phyloP scores from a whole-genome alignment of 2,113 vertebrate species.

The Mustela nigripes region DNA sequence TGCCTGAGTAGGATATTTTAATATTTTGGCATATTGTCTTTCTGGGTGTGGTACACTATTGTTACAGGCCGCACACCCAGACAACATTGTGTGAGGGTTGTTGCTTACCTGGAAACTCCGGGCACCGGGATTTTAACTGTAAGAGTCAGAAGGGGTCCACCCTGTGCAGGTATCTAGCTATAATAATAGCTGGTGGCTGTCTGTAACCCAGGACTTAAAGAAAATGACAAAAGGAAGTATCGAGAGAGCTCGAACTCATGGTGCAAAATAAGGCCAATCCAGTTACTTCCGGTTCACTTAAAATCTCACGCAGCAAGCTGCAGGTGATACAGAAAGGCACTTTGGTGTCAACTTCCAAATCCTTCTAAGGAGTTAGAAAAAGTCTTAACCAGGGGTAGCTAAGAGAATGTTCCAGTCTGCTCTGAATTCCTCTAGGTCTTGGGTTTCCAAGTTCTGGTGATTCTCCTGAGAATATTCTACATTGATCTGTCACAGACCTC shows the following conservation, averaged over 20 bases:
- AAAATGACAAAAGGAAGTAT: neutral
- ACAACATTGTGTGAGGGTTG: conserved; percentile 33
- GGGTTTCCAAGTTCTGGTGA: neutral
- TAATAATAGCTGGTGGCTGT: conserved; percentile 36
- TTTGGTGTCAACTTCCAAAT: neutral
- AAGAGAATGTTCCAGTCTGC: neutral
- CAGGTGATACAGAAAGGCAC: neutral
- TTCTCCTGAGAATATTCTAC: neutral
- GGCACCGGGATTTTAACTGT: conserved; percentile 40
- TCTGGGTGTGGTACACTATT: conserved; percentile 76
- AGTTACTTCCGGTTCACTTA: neutral
- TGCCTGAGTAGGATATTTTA: conserved; percentile 37
- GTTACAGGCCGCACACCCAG: conserved; percentile 65
- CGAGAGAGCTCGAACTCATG: neutral
- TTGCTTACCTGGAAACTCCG: conserved; percentile 68
- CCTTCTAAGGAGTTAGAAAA: conserved; percentile 1
- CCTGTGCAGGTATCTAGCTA: conserved; percentile 63
- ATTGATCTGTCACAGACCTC: neutral
- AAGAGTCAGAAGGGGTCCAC: conserved; percentile 53
- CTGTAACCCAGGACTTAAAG: neutral
- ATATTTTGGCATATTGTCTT: conserved; percentile 72
- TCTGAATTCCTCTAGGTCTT: neutral
- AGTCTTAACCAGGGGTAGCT: neutral
- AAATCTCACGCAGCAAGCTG: neutral
- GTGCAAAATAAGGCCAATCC: neutral